Percentiles rank a stretch among this genome's conserved stretches.
Conservation (phyloP, 2,797 vertebrate species). For the Crypturellus tataupa region DNA sequence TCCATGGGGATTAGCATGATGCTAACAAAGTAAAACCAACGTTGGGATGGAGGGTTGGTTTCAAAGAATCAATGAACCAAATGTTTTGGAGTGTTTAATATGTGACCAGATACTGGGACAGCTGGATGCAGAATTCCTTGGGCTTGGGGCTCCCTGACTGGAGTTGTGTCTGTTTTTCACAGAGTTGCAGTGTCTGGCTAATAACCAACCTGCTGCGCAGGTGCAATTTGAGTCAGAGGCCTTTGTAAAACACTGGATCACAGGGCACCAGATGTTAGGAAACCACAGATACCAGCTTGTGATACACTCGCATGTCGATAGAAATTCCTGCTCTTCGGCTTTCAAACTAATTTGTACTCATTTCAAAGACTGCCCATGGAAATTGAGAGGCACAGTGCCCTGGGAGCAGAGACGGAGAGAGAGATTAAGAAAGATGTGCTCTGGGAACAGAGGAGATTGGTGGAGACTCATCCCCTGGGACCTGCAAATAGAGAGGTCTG, state of each 20-base stretch:
- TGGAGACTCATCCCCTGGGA: neutral
- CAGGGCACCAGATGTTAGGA: neutral
- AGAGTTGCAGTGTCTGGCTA: neutral
- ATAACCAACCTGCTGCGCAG: neutral
- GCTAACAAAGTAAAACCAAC: neutral
- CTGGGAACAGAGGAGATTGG: neutral
- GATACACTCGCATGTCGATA: neutral
- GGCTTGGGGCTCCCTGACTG: neutral
- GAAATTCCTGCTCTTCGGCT: neutral
- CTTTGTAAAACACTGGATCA: neutral
- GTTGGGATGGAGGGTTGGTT: neutral
- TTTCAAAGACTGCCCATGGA: conserved; percentile 6
- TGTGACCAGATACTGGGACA: neutral
- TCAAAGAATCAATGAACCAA: neutral
- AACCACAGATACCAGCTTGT: neutral
- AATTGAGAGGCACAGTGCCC: neutral
- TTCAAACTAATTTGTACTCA: conserved; percentile 2
- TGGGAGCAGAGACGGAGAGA: neutral
- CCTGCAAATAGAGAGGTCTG: neutral
- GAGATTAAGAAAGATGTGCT: neutral
- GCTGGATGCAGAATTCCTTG: neutral
- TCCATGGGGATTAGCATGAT: neutral
- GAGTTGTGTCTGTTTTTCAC: neutral
- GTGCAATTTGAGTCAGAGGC: conserved; percentile 3
- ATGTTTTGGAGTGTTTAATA: neutral